These are phyloP conservation scores for Phodopus roborovskii DNA, from an alignment of 2,113 vertebrate species.

Conservation along the genomic window DNA sequence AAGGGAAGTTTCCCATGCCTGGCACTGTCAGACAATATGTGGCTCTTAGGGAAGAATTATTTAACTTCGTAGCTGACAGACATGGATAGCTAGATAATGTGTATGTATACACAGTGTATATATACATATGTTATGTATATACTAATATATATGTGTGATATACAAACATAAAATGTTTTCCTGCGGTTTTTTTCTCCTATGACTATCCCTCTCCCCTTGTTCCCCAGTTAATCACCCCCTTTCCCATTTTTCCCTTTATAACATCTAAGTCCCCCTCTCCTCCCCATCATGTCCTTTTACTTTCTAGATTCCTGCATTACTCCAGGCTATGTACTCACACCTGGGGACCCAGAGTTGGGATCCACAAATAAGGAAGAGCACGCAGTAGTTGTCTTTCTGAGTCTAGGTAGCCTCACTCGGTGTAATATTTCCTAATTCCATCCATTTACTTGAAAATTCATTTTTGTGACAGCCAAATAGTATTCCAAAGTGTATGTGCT, in stretches of 20 bases:
- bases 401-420: background rate
- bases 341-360: background rate
- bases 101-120: background rate
- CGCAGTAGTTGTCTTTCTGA: background rate
- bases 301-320: background rate
- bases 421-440: background rate
- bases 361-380: background rate
- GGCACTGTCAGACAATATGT: background rate
- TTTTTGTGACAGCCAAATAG: background rate
- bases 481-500: background rate
- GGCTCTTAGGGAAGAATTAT: background rate
- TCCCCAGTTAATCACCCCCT: background rate
- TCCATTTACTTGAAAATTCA: background rate
- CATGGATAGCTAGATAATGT: background rate
- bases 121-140: background rate
- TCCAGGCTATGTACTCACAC: background rate
- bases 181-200: background rate
- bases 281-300: background rate
- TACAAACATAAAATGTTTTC: background rate
- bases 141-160: background rate
- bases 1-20: background rate
- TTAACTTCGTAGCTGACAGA: too few species aligned
- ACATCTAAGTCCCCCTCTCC: background rate
- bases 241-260: background rate
- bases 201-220: background rate